Conservation (phyloP, 2,888 invertebrate genomes). For the Theretra japonica region DNA sequence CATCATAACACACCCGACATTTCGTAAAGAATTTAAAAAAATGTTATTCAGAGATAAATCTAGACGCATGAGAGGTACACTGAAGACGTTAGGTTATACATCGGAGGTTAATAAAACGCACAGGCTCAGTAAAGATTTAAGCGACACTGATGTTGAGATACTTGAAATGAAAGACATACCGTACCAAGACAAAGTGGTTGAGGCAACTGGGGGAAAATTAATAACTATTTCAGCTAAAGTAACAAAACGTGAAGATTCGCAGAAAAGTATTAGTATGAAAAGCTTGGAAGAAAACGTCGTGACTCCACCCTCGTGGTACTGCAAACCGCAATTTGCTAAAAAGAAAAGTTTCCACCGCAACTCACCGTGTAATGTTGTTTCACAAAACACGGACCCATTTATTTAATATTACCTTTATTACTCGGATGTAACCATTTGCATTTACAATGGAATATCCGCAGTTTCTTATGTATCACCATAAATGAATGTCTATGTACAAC, state of each 20-base stretch:
- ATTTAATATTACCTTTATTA: slow-evolving; percentile 35
- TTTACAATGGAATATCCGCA: no score
- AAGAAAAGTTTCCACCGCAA: slow-evolving; percentile 75
- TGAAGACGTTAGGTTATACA: slow-evolving; percentile 67
- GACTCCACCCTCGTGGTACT: slow-evolving; percentile 81
- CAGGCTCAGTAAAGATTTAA: slow-evolving; percentile 72
- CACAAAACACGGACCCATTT: slow-evolving; percentile 55
- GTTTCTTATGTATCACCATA: no score
- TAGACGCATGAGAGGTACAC: slow-evolving; percentile 68
- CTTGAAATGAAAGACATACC: slow-evolving; percentile 82
- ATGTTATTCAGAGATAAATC: slow-evolving; percentile 72
- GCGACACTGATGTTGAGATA: slow-evolving; percentile 82
- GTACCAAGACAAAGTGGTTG: slow-evolving; percentile 53
- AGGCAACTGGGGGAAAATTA: slow-evolving; percentile 48
- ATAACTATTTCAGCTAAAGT: slow-evolving; percentile 68
- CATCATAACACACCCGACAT: slow-evolving; percentile 91
- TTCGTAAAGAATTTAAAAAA: slow-evolving; percentile 86
- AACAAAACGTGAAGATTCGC: slow-evolving; percentile 64
- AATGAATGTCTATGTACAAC: no score
- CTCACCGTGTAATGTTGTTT: slow-evolving; percentile 64
- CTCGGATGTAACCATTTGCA: no score
- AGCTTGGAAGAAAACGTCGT: slow-evolving; percentile 69
- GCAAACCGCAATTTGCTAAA: slow-evolving; percentile 81
- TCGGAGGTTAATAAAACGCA: slow-evolving; percentile 64
- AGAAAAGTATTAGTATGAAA: slow-evolving; percentile 70